A percentile compares a stretch with the other conserved stretches of the same genome.
phyloP scores from a whole-genome alignment of 2,113 vertebrate species.

The Laticauda laticaudata region DNA sequence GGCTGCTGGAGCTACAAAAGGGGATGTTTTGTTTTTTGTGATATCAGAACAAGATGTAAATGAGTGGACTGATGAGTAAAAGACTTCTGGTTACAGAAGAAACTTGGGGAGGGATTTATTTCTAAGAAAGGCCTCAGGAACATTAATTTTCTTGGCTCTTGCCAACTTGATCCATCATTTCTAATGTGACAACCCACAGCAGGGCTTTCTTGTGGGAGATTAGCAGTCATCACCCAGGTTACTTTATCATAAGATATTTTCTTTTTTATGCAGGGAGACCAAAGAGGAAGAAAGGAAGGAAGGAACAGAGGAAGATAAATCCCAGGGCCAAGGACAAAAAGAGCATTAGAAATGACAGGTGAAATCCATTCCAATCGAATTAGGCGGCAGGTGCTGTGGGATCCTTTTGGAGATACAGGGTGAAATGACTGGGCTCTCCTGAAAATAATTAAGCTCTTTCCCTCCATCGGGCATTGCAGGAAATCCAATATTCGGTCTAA shows the following conservation, averaged over 20 bases:
- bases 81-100: conserved; percentile 46
- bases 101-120: conserved; percentile 37
- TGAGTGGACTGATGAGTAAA: conserved; percentile 36
- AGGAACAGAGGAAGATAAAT: background rate
- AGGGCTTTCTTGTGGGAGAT: conserved; percentile 45
- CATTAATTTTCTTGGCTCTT: conserved; percentile 60
- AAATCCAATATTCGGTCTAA: background rate
- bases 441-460: conserved; percentile 31
- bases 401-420: conserved; percentile 43
- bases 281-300: background rate
- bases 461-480: conserved; percentile 16
- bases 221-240: conserved; percentile 43
- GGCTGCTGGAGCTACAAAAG: background rate
- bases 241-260: conserved; percentile 54
- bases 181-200: conserved; percentile 60
- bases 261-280: conserved; percentile 46
- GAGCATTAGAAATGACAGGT: conserved; percentile 57
- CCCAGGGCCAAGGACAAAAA: conserved; percentile 33
- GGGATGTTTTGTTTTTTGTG: background rate
- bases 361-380: conserved; percentile 52
- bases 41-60: conserved; percentile 34
- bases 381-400: conserved; percentile 49
- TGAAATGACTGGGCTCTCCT: conserved; percentile 42
- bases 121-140: conserved; percentile 42
- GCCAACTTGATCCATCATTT: conserved; percentile 58